Percentiles rank a stretch among this genome's conserved stretches.
Conservation (phyloP, 2,113 vertebrate species). For the Pseudorasbora parva region DNA sequence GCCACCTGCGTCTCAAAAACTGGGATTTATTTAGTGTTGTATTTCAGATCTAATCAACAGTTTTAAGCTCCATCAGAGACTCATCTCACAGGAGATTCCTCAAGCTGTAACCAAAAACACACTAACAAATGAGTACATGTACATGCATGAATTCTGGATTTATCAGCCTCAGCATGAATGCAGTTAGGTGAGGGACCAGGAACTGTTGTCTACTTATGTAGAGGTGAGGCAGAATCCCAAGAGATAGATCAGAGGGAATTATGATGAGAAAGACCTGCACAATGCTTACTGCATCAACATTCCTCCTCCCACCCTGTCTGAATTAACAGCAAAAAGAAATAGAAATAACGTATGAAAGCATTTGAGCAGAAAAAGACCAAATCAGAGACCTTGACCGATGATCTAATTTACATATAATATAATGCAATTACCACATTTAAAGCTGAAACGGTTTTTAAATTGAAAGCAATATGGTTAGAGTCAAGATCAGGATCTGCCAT, state of each 20-base stretch:
- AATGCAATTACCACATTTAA: slow-evolving; percentile 1
- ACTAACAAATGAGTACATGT: background rate
- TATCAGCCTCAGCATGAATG: background rate
- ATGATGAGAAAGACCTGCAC: slow-evolving; percentile 2
- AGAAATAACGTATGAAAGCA: background rate
- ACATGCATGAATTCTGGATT: slow-evolving; percentile 7
- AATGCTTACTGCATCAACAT: slow-evolving; percentile 14
- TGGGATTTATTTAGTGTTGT: slow-evolving; percentile 22
- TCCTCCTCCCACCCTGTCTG: background rate
- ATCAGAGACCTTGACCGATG: slow-evolving; percentile 28
- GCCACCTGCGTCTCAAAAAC: slow-evolving; percentile 9
- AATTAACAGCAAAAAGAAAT: slow-evolving; percentile 9
- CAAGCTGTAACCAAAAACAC: slow-evolving; percentile 13
- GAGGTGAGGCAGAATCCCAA: slow-evolving; percentile 22
- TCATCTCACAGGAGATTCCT: slow-evolving; percentile 7
- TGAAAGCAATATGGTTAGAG: background rate
- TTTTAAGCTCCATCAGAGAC: slow-evolving; percentile 20
- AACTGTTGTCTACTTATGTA: slow-evolving; percentile 22
- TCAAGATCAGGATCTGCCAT: slow-evolving; percentile 8
- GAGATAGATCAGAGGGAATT: slow-evolving; percentile 32
- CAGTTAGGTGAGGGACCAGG: background rate
- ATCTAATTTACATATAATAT: background rate
- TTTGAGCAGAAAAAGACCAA: slow-evolving; percentile 10
- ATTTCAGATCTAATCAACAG: slow-evolving; percentile 29
- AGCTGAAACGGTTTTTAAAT: background rate